Evolutionary conservation across 2,797 vertebrate species (phyloP), one percentile per base, ranked within the genome.

Genomic region (Anabas testudineus): DNA sequence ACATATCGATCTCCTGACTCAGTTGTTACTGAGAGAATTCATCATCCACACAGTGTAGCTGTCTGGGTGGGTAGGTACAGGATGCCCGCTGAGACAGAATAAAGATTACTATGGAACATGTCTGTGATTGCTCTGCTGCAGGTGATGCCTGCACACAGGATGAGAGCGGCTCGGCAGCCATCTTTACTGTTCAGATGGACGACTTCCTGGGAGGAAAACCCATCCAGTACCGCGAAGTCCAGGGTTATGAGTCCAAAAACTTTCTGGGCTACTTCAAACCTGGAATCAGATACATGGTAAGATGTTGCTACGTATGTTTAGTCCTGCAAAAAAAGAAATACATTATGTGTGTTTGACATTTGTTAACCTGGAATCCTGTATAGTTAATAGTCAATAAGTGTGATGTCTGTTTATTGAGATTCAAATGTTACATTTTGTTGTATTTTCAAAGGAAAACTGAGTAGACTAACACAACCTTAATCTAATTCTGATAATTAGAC

Each of bases 191-290:
- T 60, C 98, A 99, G 87, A 93, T 99, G 95, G 98, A 99, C 0
- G 98, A 99, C 77, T 93, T 95, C 88, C 95, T 99, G 22, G 95
- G 95, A 0, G 98, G 98, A 2, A 95, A 92, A 78, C 97, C 98
- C 1, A 94, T 99, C 84, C 98, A 99, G 91, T 95, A 97, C 82
- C 95, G 98, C 0, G 98, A 99, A 85, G 95, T 97, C 75, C 98
- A 99, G 89, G 96, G 96, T 37, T 78, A 95, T 0, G 98, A 99
- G 89, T 99, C 97, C 7, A 87, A 95, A 74, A 93, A 94, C 22
- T 99, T 99, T 81, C 88, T 97, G 10, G 97, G 97, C 10, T 99
- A 99, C 93, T 99, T 99, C 93, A 99, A 99, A 84, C 94, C 96
- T 0, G 97, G 96, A 77, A 88, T 99, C 87, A 98, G 96, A 85